Evolutionary conservation across 2,888 invertebrate species (phyloP).

Genomic region (Diaphora mendica): DNA sequence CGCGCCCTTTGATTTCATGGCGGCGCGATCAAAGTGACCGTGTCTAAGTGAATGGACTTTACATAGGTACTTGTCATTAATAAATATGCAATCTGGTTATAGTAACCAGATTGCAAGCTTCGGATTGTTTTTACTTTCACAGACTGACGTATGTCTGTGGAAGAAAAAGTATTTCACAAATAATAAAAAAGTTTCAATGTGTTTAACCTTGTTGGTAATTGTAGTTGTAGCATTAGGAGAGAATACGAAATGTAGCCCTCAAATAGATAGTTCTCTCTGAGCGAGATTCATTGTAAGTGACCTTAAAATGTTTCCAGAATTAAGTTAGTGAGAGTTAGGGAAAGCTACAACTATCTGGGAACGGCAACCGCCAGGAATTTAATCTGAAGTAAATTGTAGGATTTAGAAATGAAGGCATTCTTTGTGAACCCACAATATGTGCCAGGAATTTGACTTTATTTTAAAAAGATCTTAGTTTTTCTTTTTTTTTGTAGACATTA

Average conservation of each 20-base stretch:
- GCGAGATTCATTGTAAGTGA: neutral
- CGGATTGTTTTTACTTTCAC: too few species aligned
- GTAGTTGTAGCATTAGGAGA: neutral
- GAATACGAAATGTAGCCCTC: neutral
- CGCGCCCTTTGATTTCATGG: too few species aligned
- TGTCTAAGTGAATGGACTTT: too few species aligned
- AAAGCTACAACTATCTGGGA: neutral
- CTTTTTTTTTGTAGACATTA: neutral
- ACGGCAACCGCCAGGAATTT: neutral
- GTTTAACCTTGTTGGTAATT: neutral
- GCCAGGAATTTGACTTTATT: neutral
- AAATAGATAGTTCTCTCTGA: neutral
- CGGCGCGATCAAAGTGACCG: too few species aligned
- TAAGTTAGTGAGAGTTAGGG: neutral
- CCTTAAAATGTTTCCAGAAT: neutral
- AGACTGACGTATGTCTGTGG: too few species aligned
- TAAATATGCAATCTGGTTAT: too few species aligned
- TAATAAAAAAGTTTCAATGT: too few species aligned
- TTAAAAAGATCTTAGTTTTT: neutral
- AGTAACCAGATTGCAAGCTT: too few species aligned
- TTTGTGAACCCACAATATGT: neutral
- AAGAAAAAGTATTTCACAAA: neutral
- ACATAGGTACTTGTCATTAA: too few species aligned
- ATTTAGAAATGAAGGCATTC: neutral
- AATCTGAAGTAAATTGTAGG: neutral